Base-by-base conservation (phyloP, 2,888 invertebrate genomes). In the Antheraea yamamai region DNA sequence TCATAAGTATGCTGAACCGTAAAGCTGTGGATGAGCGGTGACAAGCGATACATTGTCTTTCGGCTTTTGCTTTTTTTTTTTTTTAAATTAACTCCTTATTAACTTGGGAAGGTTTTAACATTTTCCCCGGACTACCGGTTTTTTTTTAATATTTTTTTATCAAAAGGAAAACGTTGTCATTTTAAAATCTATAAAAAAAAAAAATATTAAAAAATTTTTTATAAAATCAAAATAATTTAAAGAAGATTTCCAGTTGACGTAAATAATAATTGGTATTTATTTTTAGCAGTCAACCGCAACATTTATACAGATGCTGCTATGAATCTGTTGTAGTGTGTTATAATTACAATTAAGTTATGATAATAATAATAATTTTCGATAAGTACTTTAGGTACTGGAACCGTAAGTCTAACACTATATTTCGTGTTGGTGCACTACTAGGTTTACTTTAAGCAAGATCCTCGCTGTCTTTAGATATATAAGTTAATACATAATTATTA, bases 391-490 rank as follows among this genome's bases (percentile, higher is more conserved):
- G 86, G 89, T 89, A 89, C 87, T 89, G 87, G 88, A 92, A 91
- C 91, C 90, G 89, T 90, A 91, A 89, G 85, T 90, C 93, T 94
- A 91, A 86, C 78, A 80, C 92, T 91, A 94, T 90, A 88, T 88
- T 88, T 92, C 84, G 94, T 94, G 94, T 91, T 93, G 90, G 94
- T 94, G 94, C 94, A 91, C 84, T 85, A 86, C 92, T 94, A 93
- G 87, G 84, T 87, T 61, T 90, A 90, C 86, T 88, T 89, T 89
- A 92, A 93, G 93, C 92, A 91, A 85, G 85, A 85, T 85, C 83
- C 84, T 78, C 83, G 77, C 88, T 86, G 89, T 83, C 87, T 90
- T 86, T 88, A 82, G 80, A 81, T 87, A 89, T 66, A 66, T 16
- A 66, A 66, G 64, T 66, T 30, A 81, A 81, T 91, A 90, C 86